Evolutionary conservation across 2,113 vertebrate species (phyloP).

Genomic region (Crotalus tigris): DNA sequence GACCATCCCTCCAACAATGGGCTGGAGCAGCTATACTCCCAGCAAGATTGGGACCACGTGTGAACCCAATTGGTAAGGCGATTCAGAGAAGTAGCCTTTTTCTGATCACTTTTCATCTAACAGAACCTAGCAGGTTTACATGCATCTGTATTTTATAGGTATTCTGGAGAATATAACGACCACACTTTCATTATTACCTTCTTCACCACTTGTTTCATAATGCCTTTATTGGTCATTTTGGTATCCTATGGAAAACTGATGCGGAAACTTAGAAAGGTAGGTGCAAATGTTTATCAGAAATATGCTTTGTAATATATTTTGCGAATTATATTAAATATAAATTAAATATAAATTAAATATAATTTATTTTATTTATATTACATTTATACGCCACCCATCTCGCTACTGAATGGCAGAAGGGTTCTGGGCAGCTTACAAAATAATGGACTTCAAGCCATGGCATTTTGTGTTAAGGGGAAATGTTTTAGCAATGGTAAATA

Average conservation of each 20-base stretch:
- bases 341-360: background rate
- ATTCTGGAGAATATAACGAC: slow-evolving; percentile 73
- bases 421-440: background rate
- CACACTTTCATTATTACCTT: slow-evolving; percentile 83
- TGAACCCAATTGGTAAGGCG: slow-evolving; percentile 88
- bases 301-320: background rate
- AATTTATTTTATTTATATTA: background rate
- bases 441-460: background rate
- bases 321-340: too few species aligned
- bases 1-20: slow-evolving; percentile 82
- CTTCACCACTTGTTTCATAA: slow-evolving; percentile 82
- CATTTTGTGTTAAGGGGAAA: background rate
- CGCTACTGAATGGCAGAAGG: background rate
- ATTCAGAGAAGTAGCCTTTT: background rate
- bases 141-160: slow-evolving; percentile 69
- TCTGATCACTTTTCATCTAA: background rate
- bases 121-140: background rate
- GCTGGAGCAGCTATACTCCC: slow-evolving; percentile 88
- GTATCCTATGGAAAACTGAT: slow-evolving; percentile 85
- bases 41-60: slow-evolving; percentile 92
- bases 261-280: slow-evolving; percentile 81
- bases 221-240: slow-evolving; percentile 82
- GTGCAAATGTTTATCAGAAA: slow-evolving; percentile 35
- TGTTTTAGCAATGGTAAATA: background rate
- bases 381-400: background rate